Evolutionary conservation across 2,797 vertebrate genomes (phyloP).

Genomic region (Orientallactaga sibirica): DNA sequence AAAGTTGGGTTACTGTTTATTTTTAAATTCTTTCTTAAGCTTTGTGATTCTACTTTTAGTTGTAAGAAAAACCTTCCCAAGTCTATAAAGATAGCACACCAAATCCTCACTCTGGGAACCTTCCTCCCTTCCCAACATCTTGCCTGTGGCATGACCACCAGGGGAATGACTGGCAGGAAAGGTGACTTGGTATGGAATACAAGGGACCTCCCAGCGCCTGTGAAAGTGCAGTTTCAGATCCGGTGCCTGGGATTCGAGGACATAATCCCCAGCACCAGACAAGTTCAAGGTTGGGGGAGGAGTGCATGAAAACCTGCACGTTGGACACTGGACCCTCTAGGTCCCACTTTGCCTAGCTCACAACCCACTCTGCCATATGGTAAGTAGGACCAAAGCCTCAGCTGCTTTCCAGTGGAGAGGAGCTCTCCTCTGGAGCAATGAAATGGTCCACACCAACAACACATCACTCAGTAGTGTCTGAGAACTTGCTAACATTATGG

Average conservation of each 20-base stretch:
- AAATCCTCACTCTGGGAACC: fast-evolving
- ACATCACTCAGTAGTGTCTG: fast-evolving
- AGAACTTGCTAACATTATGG: not conserved
- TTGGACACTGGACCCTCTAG: fast-evolving
- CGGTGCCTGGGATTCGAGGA: not conserved
- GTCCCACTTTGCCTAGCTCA: not conserved
- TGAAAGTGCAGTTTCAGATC: fast-evolving
- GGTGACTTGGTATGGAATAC: not conserved
- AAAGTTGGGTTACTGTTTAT: not conserved
- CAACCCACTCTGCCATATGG: fast-evolving
- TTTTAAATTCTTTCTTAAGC: not conserved
- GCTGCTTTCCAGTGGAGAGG: not conserved
- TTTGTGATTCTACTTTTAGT: not conserved
- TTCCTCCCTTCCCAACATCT: not conserved
- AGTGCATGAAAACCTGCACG: not conserved
- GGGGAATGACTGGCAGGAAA: fast-evolving
- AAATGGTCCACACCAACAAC: not conserved
- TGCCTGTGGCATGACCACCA: fast-evolving
- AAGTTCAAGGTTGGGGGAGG: not conserved
- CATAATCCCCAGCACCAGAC: not conserved
- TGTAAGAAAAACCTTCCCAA: not conserved
- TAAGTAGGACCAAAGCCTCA: fast-evolving
- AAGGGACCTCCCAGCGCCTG: too few relatives aligned
- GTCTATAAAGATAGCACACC: not conserved
- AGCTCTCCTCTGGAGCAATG: not conserved